Base-by-base conservation (phyloP, 1,140 invertebrate genomes). In the Uloborus diversus region DNA sequence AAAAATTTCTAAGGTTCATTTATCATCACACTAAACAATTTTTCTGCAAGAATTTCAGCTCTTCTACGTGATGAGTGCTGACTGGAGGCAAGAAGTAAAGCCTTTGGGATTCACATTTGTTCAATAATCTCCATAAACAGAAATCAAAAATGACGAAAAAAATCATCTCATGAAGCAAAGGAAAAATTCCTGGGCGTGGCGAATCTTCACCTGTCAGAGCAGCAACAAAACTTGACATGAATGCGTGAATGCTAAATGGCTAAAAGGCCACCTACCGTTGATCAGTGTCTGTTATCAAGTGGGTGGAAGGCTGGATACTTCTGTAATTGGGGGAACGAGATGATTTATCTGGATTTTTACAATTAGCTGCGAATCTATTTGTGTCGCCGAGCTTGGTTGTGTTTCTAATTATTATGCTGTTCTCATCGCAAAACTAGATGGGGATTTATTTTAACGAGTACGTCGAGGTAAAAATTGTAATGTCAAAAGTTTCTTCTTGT, bases 61-160 rank as follows among this genome's bases (percentile, higher is more conserved):
- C n/a, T n/a, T n/a, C n/a, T n/a, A n/a, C n/a, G n/a, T n/a, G n/a
- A n/a, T n/a, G n/a, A n/a, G n/a, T n/a, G n/a, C n/a, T n/a, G n/a
- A n/a, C n/a, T n/a, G n/a, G n/a, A n/a, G n/a, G n/a, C n/a, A n/a
- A n/a, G n/a, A n/a, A n/a, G n/a, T n/a, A n/a, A n/a, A n/a, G n/a
- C n/a, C n/a, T n/a, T n/a, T n/a, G n/a, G n/a, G n/a, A n/a, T n/a
- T 59, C 53, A 73, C 25, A 61, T 35, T 56, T 37, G 59, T 73
- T 73, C 59, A 73, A 73, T 73, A 73, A 73, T 73, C 70, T 61
- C 70, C 70, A 37, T 73, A 73, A 73, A 59, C 70, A 61, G 70
- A 73, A 73, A 73, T 73, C 59, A 73, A 61, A 73, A 73, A 37
- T 33, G 56, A 73, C 47, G 62, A 73, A 73, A 73, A 73, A 73